Conservation (phyloP, 2,113 vertebrate species). For the Scophthalmus maximus region DNA sequence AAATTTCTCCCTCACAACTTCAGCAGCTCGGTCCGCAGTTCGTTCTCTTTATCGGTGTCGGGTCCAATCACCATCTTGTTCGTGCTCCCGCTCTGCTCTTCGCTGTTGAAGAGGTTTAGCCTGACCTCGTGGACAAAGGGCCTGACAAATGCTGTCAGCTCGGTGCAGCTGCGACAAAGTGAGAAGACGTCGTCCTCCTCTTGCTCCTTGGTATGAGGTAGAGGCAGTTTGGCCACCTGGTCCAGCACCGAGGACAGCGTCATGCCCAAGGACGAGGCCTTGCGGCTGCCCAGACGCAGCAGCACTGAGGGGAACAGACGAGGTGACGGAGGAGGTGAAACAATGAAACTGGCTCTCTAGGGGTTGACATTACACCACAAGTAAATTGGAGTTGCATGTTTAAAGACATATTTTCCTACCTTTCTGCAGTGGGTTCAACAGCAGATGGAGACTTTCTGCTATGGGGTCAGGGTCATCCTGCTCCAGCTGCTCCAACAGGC, state of each 20-base stretch:
- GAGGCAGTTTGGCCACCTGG: constrained; percentile 89
- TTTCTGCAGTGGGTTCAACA: constrained; percentile 91
- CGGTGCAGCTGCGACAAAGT: constrained; percentile 88
- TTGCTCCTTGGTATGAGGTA: constrained; percentile 90
- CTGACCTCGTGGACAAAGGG: constrained; percentile 89
- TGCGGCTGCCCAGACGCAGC: constrained; percentile 87
- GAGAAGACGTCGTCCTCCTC: constrained; percentile 87
- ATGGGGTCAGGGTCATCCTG: constrained; percentile 85
- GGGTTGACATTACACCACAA: neutral
- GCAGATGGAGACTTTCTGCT: constrained; percentile 85
- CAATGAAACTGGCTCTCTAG: neutral
- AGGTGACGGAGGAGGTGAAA: neutral
- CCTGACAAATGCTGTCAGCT: constrained; percentile 85
- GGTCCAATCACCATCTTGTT: neutral
- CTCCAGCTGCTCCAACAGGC: constrained; percentile 95
- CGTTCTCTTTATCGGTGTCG: constrained; percentile 68
- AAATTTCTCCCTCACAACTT: constrained; percentile 88
- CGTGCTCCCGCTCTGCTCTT: neutral
- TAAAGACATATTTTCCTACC: constrained; percentile 76
- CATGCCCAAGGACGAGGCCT: constrained; percentile 92
- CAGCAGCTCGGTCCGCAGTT: constrained; percentile 90
- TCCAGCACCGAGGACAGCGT: constrained; percentile 90
- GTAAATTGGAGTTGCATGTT: neutral
- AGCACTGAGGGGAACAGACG: constrained; percentile 81
- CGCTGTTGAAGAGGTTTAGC: constrained; percentile 57